A percentile compares a stretch with the other conserved stretches of the same genome.
Evolutionary conservation across 37 sponge, comb jelly and placozoan genomes (phyloP).

Genomic region (Chondrosia reniformis): DNA sequence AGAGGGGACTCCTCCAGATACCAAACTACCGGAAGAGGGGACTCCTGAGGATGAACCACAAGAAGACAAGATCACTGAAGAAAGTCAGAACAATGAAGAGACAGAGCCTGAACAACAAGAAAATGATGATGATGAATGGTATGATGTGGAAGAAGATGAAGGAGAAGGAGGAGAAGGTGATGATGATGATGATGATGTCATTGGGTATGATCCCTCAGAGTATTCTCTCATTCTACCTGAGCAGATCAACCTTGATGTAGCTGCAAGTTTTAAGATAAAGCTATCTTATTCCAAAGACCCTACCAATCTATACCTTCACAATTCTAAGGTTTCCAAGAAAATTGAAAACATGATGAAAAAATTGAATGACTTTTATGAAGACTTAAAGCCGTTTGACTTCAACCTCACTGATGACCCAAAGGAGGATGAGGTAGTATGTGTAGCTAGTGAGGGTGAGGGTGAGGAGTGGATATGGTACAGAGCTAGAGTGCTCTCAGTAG

Average conservation of each 20-base stretch:
- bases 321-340: neutral
- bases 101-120: neutral
- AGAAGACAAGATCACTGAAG: neutral
- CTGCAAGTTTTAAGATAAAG: neutral
- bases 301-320: neutral
- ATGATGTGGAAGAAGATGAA: slow-evolving; percentile 9
- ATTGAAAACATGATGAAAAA: neutral
- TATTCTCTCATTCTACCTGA: slow-evolving; percentile 9
- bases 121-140: slow-evolving; percentile 1
- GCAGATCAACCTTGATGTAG: neutral
- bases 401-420: slow-evolving; percentile 1
- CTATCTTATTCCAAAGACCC: neutral
- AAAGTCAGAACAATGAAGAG: neutral
- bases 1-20: no score
- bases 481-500: slow-evolving; percentile 18
- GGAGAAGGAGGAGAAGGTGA: neutral
- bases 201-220: slow-evolving; percentile 16
- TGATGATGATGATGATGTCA: slow-evolving; percentile 6
- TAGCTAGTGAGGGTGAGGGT: slow-evolving; percentile 38
- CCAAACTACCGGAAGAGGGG: neutral
- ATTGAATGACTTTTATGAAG: slow-evolving; percentile 1
- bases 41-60: neutral
- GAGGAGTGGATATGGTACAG: slow-evolving; percentile 45
- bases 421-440: slow-evolving; percentile 39
- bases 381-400: slow-evolving; percentile 12